A percentile compares a stretch with the other conserved stretches of the same genome.
Conservation (phyloP, 2,888 invertebrate genomes). For the Lysandra bellargus region DNA sequence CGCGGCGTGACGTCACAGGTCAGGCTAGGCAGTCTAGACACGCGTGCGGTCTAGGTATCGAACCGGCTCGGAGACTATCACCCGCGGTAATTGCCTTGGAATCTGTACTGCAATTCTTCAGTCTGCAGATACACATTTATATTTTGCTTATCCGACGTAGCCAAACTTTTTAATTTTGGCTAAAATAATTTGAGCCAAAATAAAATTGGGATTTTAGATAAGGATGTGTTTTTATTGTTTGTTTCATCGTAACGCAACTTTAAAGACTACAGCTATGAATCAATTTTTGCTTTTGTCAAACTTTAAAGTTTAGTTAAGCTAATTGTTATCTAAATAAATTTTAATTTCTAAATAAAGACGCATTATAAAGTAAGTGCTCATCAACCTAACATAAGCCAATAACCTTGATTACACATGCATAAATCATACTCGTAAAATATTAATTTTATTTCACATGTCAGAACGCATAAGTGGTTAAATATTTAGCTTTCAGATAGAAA, state of each 20-base stretch:
- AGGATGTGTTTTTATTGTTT: background rate
- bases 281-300: no score
- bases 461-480: conserved; percentile 1
- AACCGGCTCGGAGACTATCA: conserved; percentile 24
- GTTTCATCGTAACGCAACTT: no score
- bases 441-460: background rate
- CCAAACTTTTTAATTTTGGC: background rate
- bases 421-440: conserved; percentile 6
- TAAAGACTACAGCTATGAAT: no score
- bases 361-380: background rate
- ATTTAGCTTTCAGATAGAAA: conserved; percentile 7
- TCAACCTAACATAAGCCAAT: background rate
- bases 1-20: conserved; percentile 26
- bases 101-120: background rate
- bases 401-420: background rate
- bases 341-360: background rate
- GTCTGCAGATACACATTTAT: background rate
- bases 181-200: background rate
- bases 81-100: conserved; percentile 15
- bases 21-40: conserved; percentile 27
- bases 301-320: no score
- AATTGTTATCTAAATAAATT: no score
- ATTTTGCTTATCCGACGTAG: background rate
- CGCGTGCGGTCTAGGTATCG: conserved; percentile 30
- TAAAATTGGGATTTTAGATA: background rate